These are phyloP conservation scores for Scrobipalpa atriplicella DNA, from an alignment of 2,888 invertebrate species.

Conservation along the genomic window DNA sequence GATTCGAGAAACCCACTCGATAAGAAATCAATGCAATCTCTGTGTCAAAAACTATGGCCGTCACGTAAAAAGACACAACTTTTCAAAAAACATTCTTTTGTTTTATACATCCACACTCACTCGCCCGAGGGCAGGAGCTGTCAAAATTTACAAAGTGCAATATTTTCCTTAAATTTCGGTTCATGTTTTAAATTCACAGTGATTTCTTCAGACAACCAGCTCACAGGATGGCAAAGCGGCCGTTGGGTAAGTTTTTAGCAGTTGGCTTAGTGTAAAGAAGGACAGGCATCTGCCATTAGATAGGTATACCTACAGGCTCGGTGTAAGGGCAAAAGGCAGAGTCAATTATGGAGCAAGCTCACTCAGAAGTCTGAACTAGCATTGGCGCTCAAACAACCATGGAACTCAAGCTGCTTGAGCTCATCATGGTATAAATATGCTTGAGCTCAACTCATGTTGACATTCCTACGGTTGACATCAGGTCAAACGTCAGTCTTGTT, in stretches of 20 bases:
- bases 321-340: too few relatives aligned
- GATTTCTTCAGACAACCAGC: slow-evolving; percentile 36
- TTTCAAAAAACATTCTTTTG: slow-evolving; percentile 31
- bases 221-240: slow-evolving; percentile 55
- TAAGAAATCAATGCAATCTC: not conserved
- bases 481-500: too few relatives aligned
- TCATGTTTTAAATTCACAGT: slow-evolving; percentile 52
- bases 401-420: too few relatives aligned
- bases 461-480: too few relatives aligned
- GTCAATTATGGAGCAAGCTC: too few relatives aligned
- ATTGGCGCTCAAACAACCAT: too few relatives aligned
- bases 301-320: too few relatives aligned
- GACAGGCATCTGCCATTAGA: too few relatives aligned
- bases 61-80: not conserved
- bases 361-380: too few relatives aligned
- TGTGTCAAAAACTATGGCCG: not conserved
- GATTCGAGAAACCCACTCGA: too few relatives aligned
- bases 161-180: not conserved
- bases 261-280: not conserved
- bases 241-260: slow-evolving; percentile 53
- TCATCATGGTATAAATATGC: too few relatives aligned
- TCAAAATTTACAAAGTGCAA: slow-evolving; percentile 36
- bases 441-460: too few relatives aligned
- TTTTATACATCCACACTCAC: slow-evolving; percentile 10
- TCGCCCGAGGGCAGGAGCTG: slow-evolving; percentile 26